A percentile compares a stretch with the other conserved stretches of the same genome.
These are phyloP conservation scores for Apodemia duryi DNA, from an alignment of 2,888 invertebrate species.

Conservation along the genomic window DNA sequence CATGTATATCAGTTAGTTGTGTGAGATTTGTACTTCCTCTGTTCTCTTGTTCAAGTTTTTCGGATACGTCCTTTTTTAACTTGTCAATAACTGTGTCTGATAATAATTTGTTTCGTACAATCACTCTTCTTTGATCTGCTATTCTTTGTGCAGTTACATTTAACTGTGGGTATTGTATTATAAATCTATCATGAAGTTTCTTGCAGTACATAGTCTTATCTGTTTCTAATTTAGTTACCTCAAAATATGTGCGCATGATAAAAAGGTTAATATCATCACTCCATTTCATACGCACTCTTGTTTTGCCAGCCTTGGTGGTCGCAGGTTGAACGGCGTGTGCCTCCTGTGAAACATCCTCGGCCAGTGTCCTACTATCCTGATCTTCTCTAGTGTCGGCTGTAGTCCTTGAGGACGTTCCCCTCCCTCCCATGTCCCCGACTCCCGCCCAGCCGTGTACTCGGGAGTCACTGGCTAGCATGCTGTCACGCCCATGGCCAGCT, in stretches of 20 bases:
- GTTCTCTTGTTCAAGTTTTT: background rate
- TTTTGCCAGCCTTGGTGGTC: constrained; percentile 30
- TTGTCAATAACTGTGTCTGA: background rate
- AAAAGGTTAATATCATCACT: constrained; percentile 19
- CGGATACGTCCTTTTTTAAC: background rate
- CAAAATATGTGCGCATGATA: constrained; percentile 24
- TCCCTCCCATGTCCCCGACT: background rate
- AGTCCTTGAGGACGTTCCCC: background rate
- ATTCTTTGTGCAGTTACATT: background rate
- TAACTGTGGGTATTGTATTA: background rate
- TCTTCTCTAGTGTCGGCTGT: background rate
- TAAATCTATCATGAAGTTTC: constrained; percentile 13
- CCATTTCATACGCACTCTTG: constrained; percentile 26
- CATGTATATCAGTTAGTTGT: no score
- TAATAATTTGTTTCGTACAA: background rate
- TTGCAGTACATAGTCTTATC: constrained; percentile 21
- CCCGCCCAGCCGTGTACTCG: background rate
- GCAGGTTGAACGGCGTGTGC: constrained; percentile 27
- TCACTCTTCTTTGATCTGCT: background rate
- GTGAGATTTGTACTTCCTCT: no score
- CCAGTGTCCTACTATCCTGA: background rate
- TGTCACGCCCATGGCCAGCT: no score
- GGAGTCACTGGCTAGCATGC: no score
- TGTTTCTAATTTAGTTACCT: constrained; percentile 21
- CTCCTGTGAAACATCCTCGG: constrained; percentile 27